These are phyloP conservation scores for Neosalanx taihuensis DNA, from an alignment of 2,797 vertebrate species.

Conservation along the genomic window DNA sequence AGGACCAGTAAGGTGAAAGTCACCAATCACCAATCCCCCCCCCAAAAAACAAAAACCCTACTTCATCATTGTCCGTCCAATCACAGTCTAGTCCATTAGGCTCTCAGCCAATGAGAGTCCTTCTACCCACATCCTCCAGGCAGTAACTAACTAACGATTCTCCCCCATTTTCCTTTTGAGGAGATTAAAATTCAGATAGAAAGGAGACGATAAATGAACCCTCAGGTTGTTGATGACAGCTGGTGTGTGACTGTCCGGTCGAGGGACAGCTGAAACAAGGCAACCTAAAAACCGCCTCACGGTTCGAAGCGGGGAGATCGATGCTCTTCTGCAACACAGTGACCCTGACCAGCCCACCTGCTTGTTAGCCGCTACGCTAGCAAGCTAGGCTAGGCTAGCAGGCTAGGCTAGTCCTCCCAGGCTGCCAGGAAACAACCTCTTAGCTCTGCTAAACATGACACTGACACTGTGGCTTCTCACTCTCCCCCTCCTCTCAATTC, in stretches of 20 bases:
- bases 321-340: constrained; percentile 32
- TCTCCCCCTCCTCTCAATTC: constrained; percentile 35
- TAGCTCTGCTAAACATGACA: constrained; percentile 40
- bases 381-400: constrained; percentile 27
- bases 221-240: constrained; percentile 41
- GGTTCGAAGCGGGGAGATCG: constrained; percentile 42
- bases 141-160: neutral
- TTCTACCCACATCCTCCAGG: neutral
- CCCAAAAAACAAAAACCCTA: constrained; percentile 34
- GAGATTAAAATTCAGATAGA: constrained; percentile 49
- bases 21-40: constrained; percentile 36
- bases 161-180: constrained; percentile 30
- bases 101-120: constrained; percentile 42
- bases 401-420: constrained; percentile 39
- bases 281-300: constrained; percentile 64
- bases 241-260: constrained; percentile 44
- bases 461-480: constrained; percentile 28
- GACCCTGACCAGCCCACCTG: constrained; percentile 13
- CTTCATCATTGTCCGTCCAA: constrained; percentile 42
- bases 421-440: constrained; percentile 54
- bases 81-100: constrained; percentile 68
- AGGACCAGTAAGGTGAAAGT: constrained; percentile 44
- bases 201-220: constrained; percentile 33
- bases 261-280: constrained; percentile 41
- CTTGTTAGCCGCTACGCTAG: constrained; percentile 25